Percentiles rank a stretch among this genome's conserved stretches.
Evolutionary conservation across 2,113 vertebrate genomes (phyloP).

Genomic region (Phrynosoma platyrhinos): DNA sequence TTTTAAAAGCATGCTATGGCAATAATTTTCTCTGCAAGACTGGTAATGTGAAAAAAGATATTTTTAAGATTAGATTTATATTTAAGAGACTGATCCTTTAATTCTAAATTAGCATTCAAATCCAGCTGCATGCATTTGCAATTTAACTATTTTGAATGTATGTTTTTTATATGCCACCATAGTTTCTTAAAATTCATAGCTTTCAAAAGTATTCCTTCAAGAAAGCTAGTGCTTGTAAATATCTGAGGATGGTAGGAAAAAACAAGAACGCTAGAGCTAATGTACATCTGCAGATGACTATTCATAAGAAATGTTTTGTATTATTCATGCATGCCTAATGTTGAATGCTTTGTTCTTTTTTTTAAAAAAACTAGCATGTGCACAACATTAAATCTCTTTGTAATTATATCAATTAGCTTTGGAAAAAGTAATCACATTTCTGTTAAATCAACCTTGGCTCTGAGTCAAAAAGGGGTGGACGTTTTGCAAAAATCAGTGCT

Average conservation of each 20-base stretch:
- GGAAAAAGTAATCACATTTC: neutral
- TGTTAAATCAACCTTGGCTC: neutral
- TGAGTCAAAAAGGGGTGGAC: neutral
- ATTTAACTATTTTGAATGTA: neutral
- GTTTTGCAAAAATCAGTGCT: neutral
- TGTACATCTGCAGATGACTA: neutral
- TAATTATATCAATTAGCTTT: neutral
- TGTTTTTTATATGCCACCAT: neutral
- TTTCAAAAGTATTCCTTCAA: neutral
- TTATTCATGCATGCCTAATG: constrained; percentile 6
- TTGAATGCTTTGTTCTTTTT: neutral
- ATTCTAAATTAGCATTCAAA: neutral
- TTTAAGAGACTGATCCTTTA: too few species aligned
- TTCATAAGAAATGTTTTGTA: constrained; percentile 12
- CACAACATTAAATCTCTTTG: neutral
- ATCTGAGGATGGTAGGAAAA: neutral
- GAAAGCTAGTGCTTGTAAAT: neutral
- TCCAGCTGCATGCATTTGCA: neutral
- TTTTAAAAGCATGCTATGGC: neutral
- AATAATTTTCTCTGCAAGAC: neutral
- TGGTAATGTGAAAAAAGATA: neutral
- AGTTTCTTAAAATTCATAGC: neutral
- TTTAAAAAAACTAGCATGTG: neutral
- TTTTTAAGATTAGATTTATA: neutral
- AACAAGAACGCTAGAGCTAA: neutral